Base-by-base conservation (phyloP, 2,113 vertebrate genomes). In the Muntiacus reevesi region DNA sequence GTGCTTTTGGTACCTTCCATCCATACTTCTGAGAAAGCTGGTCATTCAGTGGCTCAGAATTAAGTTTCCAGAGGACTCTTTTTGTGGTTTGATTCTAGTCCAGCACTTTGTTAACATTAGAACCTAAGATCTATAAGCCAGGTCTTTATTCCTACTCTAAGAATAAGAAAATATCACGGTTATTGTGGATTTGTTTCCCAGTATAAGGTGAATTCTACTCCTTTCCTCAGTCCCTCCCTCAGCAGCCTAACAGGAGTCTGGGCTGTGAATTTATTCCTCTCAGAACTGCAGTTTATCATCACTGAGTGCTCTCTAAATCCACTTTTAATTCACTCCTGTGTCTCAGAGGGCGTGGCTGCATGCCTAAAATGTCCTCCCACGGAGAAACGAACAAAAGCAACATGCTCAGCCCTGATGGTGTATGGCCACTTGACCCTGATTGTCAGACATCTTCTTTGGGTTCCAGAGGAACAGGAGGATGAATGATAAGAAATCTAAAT, bases 271-370 rank as follows among this genome's bases (percentile, higher is more conserved):
- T 96, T 96, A 97, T 86, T 95, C 76, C 43, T 91, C 62, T 86
- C 67, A 27, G 54, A 62, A n/a, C 81, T 83, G 74, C 81, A 94
- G 76, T 98, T 95, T 85, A 79, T 98, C 97, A 96, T 93, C 2
- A 40, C 95, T 64, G 36, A 55, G 55, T 92, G 59, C 79, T 79
- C 95, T 97, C 92, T 98, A 97, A 98, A 98, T 98, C 98, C 95
- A 98, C 91, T 97, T 98, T 97, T 98, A 97, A 98, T 98, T 97
- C 96, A 94, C 95, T 97, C 81, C 27, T 90, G 59, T 96, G 97
- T 97, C 97, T 95, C 40, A 10, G 95, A 47, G 50, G 98, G 97
- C 2, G 95, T 95, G 95, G 96, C 54, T 83, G 83, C 27, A 50
- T 47, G 54, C 87, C 87, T 54, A 2, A 96, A 89, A 74, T 1